phyloP scores from a whole-genome alignment of 37 sponge, comb jelly and placozoan species.

The Cladorhizidae sp. region DNA sequence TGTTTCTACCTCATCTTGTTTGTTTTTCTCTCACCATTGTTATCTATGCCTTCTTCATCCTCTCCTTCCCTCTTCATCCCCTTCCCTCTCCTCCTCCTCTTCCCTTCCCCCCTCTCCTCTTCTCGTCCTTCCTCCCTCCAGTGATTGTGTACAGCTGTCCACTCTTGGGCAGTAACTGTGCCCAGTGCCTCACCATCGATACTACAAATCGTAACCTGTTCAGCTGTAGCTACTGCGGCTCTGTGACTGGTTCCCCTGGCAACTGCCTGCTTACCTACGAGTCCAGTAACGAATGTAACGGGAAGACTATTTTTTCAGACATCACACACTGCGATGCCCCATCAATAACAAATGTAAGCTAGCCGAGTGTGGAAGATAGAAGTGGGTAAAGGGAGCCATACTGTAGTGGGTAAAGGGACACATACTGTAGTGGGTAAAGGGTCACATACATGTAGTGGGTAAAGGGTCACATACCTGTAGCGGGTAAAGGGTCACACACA shows the following conservation, averaged over 20 bases:
- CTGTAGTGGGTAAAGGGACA: too few species aligned
- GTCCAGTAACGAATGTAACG: neutral
- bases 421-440: too few species aligned
- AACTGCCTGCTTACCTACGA: neutral
- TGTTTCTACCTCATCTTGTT: too few species aligned
- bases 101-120: neutral
- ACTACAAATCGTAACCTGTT: conserved; percentile 3
- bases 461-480: neutral
- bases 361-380: neutral
- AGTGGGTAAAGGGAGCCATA: too few species aligned
- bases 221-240: conserved; percentile 65
- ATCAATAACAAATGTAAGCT: conserved; percentile 3
- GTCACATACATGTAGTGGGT: neutral
- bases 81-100: neutral
- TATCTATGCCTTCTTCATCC: too few species aligned
- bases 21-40: too few species aligned
- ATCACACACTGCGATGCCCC: conserved; percentile 4
- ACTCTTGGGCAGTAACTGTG: conserved; percentile 76
- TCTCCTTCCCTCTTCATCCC: too few species aligned
- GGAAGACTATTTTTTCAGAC: neutral
- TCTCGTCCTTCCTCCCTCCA: neutral
- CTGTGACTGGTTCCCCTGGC: neutral
- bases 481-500: neutral
- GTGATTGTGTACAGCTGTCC: conserved; percentile 81
- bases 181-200: conserved; percentile 70